These are phyloP conservation scores for Marmota monax DNA, from an alignment of 2,113 vertebrate genomes.

Conservation along the genomic window DNA sequence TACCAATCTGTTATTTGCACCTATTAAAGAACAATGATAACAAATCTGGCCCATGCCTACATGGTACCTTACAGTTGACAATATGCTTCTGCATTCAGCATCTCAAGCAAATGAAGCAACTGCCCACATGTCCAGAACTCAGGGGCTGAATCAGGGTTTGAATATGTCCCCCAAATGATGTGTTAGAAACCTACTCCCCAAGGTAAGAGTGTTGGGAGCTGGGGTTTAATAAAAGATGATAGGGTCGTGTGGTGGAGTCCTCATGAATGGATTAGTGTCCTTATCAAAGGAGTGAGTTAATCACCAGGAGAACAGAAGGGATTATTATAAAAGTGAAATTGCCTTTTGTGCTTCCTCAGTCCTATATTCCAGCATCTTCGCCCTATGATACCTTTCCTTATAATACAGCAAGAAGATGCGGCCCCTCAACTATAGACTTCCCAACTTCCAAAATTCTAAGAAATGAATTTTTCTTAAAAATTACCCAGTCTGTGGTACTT, in stretches of 20 bases:
- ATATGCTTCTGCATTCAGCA: not conserved
- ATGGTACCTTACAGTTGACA: not conserved
- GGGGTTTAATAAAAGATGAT: not conserved
- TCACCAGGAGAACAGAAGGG: not conserved
- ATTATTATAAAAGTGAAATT: not conserved
- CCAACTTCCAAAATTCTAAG: not conserved
- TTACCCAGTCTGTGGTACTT: not conserved
- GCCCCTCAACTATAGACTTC: not conserved
- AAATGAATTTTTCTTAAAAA: not conserved
- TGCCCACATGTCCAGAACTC: not conserved
- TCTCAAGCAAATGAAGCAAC: conserved; percentile 27
- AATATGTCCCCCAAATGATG: not conserved
- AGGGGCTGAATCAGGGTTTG: not conserved
- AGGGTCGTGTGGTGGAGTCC: not conserved
- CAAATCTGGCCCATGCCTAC: not conserved
- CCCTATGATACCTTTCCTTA: not conserved
- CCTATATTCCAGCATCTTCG: not conserved
- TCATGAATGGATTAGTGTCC: not conserved
- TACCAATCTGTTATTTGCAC: not conserved
- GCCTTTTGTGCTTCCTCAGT: not conserved
- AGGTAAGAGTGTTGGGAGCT: not conserved
- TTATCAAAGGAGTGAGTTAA: not conserved
- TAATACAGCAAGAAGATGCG: not conserved
- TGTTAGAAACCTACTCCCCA: not conserved
- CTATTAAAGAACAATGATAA: conserved; percentile 16